These are phyloP conservation scores for Garrulus glandarius DNA, from an alignment of 2,797 vertebrate genomes.

Conservation along the genomic window DNA sequence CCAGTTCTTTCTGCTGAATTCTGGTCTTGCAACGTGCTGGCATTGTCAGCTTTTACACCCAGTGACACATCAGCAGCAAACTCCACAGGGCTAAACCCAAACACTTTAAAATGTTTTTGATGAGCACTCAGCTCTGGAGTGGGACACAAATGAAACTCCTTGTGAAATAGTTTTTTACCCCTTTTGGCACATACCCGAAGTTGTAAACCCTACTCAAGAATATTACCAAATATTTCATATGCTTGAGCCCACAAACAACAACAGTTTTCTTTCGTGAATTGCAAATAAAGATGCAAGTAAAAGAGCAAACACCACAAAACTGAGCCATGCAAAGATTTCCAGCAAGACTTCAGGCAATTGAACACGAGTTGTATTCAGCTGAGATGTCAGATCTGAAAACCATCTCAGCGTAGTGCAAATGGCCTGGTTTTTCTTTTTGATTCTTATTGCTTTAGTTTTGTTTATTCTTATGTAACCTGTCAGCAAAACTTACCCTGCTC, in stretches of 20 bases:
- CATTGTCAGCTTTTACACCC: background rate
- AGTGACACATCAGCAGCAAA: background rate
- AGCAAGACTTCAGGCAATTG: conserved; percentile 23
- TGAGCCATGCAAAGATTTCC: background rate
- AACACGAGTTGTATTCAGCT: background rate
- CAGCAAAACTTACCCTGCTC: conserved; percentile 54
- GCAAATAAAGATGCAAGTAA: background rate
- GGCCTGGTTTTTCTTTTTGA: conserved; percentile 51
- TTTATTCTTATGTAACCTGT: conserved; percentile 69
- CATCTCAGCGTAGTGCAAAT: conserved; percentile 31
- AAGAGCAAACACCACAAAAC: background rate
- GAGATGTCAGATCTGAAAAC: conserved; percentile 57
- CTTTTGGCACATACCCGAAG: background rate
- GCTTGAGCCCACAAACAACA: background rate
- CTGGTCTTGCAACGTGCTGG: fast-evolving
- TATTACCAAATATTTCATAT: background rate
- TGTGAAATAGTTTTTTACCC: background rate
- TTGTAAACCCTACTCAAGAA: background rate
- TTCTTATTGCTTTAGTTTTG: conserved; percentile 55
- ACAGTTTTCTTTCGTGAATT: background rate
- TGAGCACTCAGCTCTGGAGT: background rate
- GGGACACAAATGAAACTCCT: background rate
- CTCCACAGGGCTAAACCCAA: background rate
- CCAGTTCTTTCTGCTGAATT: background rate
- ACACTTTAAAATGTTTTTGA: background rate